phyloP scores from a whole-genome alignment of 1,140 invertebrate genomes.

The Sycobia sp. region DNA sequence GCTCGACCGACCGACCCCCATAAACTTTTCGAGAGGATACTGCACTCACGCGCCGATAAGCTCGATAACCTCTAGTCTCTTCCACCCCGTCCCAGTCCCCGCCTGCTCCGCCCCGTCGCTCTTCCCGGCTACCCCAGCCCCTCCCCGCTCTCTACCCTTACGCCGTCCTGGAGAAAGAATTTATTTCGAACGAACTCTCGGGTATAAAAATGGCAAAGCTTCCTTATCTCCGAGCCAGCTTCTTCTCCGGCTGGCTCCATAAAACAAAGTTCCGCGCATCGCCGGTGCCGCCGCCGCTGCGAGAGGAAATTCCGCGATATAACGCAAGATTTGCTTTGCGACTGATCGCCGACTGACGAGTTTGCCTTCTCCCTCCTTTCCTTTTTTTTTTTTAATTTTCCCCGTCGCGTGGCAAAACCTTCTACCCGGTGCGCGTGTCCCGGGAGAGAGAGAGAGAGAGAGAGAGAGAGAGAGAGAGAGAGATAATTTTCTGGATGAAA shows the following conservation, averaged over 20 bases:
- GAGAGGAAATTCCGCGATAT: too few relatives aligned
- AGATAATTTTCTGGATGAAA: background rate
- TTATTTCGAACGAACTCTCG: conserved; percentile 19
- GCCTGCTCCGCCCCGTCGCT: background rate
- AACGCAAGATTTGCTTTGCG: background rate
- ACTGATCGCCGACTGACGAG: background rate
- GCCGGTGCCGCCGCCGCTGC: too few relatives aligned
- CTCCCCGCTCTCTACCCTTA: too few relatives aligned
- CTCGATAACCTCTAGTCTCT: conserved; percentile 11
- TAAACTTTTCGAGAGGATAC: conserved; percentile 12
- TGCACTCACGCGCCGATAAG: conserved; percentile 12
- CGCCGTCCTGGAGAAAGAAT: background rate
- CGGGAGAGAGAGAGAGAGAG: too few relatives aligned
- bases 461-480: too few relatives aligned
- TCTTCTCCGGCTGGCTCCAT: background rate
- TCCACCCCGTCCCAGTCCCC: background rate
- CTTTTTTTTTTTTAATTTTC: conserved; percentile 2
- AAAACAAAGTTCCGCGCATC: conserved; percentile 13
- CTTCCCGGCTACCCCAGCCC: background rate
- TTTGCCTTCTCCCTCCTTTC: too few relatives aligned
- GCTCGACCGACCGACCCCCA: background rate
- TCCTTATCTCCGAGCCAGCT: conserved; percentile 7
- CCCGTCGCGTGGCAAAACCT: too few relatives aligned
- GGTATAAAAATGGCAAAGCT: conserved; percentile 29
- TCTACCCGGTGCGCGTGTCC: too few relatives aligned